Conservation (phyloP, 2,888 invertebrate genomes). For the Mythimna vitellina region DNA sequence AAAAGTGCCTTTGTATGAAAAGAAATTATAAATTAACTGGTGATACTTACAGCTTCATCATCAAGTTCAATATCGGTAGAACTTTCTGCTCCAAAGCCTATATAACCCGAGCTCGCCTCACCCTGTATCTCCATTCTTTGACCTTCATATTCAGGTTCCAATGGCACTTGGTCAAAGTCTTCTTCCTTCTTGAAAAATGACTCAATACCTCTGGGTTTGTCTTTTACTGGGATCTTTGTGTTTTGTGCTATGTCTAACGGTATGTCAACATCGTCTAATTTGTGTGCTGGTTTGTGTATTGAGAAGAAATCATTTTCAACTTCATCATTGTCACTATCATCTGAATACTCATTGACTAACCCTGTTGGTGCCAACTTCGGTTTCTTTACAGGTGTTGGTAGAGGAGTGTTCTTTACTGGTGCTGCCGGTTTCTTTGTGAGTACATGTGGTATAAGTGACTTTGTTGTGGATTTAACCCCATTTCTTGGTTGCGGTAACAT, state of each 20-base stretch:
- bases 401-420: slow-evolving; percentile 68
- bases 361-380: slow-evolving; percentile 68
- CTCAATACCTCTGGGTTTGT: slow-evolving; percentile 75
- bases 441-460: slow-evolving; percentile 86
- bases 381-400: slow-evolving; percentile 72
- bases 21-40: neutral
- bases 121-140: slow-evolving; percentile 55
- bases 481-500: slow-evolving; percentile 93
- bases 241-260: slow-evolving; percentile 77
- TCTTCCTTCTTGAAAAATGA: slow-evolving; percentile 82
- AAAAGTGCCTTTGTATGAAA: neutral
- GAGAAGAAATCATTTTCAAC: slow-evolving; percentile 90
- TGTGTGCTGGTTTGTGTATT: slow-evolving; percentile 85
- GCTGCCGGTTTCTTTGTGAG: slow-evolving; percentile 81
- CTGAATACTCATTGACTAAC: slow-evolving; percentile 77
- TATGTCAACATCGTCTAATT: slow-evolving; percentile 79
- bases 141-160: slow-evolving; percentile 61
- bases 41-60: slow-evolving; percentile 87
- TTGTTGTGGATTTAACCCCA: slow-evolving; percentile 76
- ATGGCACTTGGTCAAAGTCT: slow-evolving; percentile 54
- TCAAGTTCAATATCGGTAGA: slow-evolving; percentile 74
- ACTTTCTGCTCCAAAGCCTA: slow-evolving; percentile 60
- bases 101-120: slow-evolving; percentile 65
- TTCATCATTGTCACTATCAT: slow-evolving; percentile 88
- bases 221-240: slow-evolving; percentile 46